Base-by-base conservation (phyloP, 2,797 vertebrate species). In the Phalanger gymnotis region DNA sequence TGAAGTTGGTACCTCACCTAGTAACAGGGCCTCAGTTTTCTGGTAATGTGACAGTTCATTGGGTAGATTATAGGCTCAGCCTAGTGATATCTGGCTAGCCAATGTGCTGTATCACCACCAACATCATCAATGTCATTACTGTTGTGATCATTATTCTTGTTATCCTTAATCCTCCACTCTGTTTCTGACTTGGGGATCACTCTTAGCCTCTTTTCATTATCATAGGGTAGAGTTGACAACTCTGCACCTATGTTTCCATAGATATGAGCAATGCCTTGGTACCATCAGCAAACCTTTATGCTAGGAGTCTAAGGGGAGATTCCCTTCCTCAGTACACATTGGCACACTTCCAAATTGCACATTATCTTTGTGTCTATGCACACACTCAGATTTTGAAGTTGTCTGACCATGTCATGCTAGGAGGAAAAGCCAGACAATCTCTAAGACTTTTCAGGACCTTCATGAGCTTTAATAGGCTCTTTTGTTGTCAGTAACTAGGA, bases 381-480 rank as follows among this genome's bases (percentile, higher is more conserved):
- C 6, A 5, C 13, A 5, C 81, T 58, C 12, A 53, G 66, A 9
- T 31, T 92, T 53, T 56, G 34, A 58, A 19, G 1, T 1, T 0
- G 0, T 0, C 0, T 22, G 27, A 92, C n/a, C 28, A 0, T 87
- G 55, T 90, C 53, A 22, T 16, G 0, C 12, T 34, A 81, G 47
- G 53, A 53, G 92, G 34, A 54, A 51, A 12, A 40, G 90, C 25
- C 19, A n/a, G n/a, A 91, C 16, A 55, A 27, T 11, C 53, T 51
- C 53, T 16, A 30, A n/a, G 53, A 25, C 57, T 81, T 31, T 55
- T 9, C 3, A 7, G 52, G 52, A 47, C 57, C 55, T 55, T 61
- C 12, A 22, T 30, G 51, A 30, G 61, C 14, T 34, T 54, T 90
- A 54, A 2, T 58, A 34, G 1, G 11, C 9, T 34, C 91, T 73